Conservation (phyloP, 2,797 vertebrate genomes). For the Cuniculus paca region DNA sequence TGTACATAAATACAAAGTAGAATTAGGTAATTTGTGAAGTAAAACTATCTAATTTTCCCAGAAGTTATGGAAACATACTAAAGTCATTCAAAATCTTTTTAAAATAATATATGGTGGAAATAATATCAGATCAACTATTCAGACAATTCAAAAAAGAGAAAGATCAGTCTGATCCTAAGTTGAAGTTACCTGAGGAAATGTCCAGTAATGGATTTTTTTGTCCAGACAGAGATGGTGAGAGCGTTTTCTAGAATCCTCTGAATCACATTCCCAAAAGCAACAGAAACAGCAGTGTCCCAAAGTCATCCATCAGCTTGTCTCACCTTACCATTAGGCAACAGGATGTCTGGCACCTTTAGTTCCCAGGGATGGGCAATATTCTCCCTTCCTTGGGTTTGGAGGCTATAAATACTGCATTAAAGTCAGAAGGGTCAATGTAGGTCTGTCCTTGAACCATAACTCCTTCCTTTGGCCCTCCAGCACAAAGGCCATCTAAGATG, state of each 20-base stretch:
- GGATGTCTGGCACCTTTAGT: background rate
- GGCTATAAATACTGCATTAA: background rate
- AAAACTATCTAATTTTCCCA: background rate
- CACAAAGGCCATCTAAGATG: background rate
- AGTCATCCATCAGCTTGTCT: background rate
- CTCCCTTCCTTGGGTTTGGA: background rate
- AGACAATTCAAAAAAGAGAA: background rate
- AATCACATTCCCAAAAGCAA: background rate
- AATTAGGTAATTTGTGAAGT: background rate
- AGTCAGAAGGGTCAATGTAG: background rate
- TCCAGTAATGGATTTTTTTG: background rate
- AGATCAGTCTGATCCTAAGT: background rate
- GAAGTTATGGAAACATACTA: background rate
- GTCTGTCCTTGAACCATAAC: background rate
- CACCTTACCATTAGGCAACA: background rate
- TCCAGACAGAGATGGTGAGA: background rate
- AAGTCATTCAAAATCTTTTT: slow-evolving; percentile 22
- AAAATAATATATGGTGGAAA: background rate
- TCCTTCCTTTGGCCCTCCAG: background rate
- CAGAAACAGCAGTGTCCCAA: background rate
- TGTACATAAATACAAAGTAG: background rate
- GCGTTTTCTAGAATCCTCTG: background rate
- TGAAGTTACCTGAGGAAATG: background rate
- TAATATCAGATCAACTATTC: slow-evolving; percentile 2
- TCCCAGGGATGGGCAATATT: background rate